A percentile compares a stretch with the other conserved stretches of the same genome.
Conservation (phyloP, 2,888 invertebrate species). For the Conomelus anceps region DNA sequence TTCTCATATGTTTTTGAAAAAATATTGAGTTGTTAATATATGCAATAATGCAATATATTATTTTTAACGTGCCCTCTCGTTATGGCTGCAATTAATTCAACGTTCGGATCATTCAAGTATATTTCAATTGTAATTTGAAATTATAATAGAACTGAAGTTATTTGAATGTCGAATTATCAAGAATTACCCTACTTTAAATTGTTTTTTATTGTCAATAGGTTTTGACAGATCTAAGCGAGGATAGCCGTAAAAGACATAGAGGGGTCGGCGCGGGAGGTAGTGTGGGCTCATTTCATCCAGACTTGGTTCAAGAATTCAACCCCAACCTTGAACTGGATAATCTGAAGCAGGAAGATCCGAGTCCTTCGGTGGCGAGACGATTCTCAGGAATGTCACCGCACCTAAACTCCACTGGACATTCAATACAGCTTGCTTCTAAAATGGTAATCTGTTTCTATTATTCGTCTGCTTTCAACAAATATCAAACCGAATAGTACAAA, state of each 20-base stretch:
- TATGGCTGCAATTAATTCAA: too few species aligned
- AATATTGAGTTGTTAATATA: too few species aligned
- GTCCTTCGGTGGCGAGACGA: constrained; percentile 30
- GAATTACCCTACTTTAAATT: not conserved
- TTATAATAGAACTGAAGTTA: too few species aligned
- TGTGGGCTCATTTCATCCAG: constrained; percentile 42
- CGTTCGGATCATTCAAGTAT: too few species aligned
- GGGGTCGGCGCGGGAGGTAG: constrained; percentile 47
- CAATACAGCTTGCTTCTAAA: constrained; percentile 55
- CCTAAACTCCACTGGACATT: constrained; percentile 35
- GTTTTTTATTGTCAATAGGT: constrained; percentile 44
- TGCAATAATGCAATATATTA: too few species aligned
- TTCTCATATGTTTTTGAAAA: too few species aligned
- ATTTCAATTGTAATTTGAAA: too few species aligned
- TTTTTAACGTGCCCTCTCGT: too few species aligned
- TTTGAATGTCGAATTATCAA: not conserved
- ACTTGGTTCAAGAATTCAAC: constrained; percentile 61
- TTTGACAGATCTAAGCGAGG: constrained; percentile 46
- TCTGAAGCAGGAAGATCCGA: constrained; percentile 41
- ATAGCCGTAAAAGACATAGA: constrained; percentile 38
- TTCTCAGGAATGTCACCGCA: constrained; percentile 32
- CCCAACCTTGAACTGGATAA: constrained; percentile 66
- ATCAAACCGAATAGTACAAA: too few species aligned
- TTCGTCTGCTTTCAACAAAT: not conserved
- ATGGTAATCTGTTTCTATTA: constrained; percentile 42